Conservation (phyloP, 2,797 vertebrate species). For the Manis pentadactyla region DNA sequence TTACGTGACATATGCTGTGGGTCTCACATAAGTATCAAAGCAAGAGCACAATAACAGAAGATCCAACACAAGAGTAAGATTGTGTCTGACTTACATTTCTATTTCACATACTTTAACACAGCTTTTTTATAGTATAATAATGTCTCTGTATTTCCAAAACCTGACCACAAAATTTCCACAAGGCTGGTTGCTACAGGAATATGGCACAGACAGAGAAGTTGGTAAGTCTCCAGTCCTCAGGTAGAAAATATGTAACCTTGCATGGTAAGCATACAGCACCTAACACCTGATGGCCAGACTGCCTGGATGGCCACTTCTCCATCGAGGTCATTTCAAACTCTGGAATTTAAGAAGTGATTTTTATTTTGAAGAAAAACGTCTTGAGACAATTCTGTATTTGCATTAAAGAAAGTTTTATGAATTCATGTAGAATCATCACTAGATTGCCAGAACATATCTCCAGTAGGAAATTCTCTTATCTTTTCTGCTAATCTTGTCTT, state of each 20-base stretch:
- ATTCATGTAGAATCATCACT: background rate
- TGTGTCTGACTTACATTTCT: background rate
- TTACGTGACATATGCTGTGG: background rate
- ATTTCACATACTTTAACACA: conserved; percentile 15
- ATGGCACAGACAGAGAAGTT: background rate
- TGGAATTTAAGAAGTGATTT: background rate
- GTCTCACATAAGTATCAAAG: background rate
- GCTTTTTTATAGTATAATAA: background rate
- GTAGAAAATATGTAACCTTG: background rate
- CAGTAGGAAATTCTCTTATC: background rate
- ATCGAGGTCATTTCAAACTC: background rate
- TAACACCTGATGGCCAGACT: background rate
- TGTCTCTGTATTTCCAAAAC: conserved; percentile 6
- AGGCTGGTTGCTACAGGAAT: background rate
- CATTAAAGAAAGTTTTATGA: background rate
- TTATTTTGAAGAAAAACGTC: background rate
- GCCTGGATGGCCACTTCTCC: background rate
- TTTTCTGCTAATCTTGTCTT: conserved; percentile 45
- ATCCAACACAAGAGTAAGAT: background rate
- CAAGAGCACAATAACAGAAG: background rate
- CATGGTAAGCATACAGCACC: background rate
- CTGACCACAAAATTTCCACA: background rate
- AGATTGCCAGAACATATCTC: background rate
- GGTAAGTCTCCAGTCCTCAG: background rate
- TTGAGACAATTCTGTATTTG: background rate